A percentile compares a stretch with the other conserved stretches of the same genome.
phyloP scores from a whole-genome alignment of 2,888 invertebrate genomes.

The Esperia sulphurella region DNA sequence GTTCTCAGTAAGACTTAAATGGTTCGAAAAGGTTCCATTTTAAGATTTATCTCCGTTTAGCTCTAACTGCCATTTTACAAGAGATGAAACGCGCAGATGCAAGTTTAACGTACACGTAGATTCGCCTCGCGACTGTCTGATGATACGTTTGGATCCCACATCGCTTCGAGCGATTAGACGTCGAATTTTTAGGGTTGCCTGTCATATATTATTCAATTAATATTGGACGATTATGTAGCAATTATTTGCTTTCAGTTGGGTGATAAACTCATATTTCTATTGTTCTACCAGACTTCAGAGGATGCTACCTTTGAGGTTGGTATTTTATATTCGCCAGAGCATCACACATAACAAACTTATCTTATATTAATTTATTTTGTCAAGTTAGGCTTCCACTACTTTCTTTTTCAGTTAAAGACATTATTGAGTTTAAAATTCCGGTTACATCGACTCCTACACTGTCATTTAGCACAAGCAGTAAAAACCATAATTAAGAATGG shows the following conservation, averaged over 20 bases:
- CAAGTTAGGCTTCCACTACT: background rate
- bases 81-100: slow-evolving; percentile 25
- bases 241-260: too few relatives aligned
- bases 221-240: background rate
- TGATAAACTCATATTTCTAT: too few relatives aligned
- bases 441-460: too few relatives aligned
- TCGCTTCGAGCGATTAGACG: slow-evolving; percentile 38
- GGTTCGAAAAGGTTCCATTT: slow-evolving; percentile 3
- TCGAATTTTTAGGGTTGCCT: slow-evolving; percentile 35
- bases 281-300: too few relatives aligned
- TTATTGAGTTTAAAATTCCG: too few relatives aligned
- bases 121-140: slow-evolving; percentile 27
- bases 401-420: too few relatives aligned
- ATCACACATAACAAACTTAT: too few relatives aligned
- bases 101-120: slow-evolving; percentile 14
- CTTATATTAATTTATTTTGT: too few relatives aligned
- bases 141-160: slow-evolving; percentile 47
- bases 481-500: background rate
- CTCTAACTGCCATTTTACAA: slow-evolving; percentile 19
- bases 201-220: background rate
- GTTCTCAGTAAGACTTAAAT: background rate
- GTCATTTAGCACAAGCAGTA: background rate
- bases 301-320: background rate
- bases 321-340: too few relatives aligned
- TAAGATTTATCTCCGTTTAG: slow-evolving; percentile 1